A percentile compares a stretch with the other conserved stretches of the same genome.
Evolutionary conservation across 64 coral and sea anemone genomes (phyloP).

Genomic region (Catalaphyllia jardinei): DNA sequence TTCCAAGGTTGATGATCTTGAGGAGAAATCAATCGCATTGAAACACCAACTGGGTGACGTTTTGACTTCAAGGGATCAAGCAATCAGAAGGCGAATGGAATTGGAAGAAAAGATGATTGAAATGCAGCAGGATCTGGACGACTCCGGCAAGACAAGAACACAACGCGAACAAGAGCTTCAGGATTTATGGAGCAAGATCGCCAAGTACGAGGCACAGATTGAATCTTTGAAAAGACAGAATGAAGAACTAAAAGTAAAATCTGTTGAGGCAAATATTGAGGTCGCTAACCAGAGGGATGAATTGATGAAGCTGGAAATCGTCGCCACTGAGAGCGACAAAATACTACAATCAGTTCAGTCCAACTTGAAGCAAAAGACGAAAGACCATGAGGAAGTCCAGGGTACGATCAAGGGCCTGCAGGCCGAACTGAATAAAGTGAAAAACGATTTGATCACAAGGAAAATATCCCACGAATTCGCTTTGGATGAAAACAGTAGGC

Average conservation of each 20-base stretch:
- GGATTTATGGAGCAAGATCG: constrained; percentile 6
- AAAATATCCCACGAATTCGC: constrained; percentile 33
- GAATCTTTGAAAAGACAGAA: constrained; percentile 9
- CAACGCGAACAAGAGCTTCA: constrained; percentile 10
- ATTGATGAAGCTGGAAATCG: constrained; percentile 33
- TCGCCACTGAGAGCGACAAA: constrained; percentile 1
- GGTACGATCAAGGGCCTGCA: not conserved
- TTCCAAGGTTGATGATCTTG: not conserved
- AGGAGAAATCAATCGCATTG: not conserved
- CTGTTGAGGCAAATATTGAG: constrained; percentile 27
- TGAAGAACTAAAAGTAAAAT: constrained; percentile 21
- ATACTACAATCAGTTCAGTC: not conserved
- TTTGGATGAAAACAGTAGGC: constrained; percentile 29
- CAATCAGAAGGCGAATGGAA: constrained; percentile 8
- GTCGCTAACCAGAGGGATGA: constrained; percentile 17
- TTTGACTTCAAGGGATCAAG: constrained; percentile 9
- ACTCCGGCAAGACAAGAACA: constrained; percentile 5
- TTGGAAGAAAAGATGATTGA: constrained; percentile 21
- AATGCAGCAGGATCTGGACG: constrained; percentile 27
- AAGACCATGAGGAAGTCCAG: not conserved
- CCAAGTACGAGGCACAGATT: constrained; percentile 34
- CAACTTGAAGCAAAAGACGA: not conserved
- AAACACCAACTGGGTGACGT: constrained; percentile 7
- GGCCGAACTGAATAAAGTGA: constrained; percentile 25
- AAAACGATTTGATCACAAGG: constrained; percentile 34